Evolutionary conservation across 2,888 invertebrate genomes (phyloP), one percentile per base, ranked within the genome.

Genomic region (Odontocolon sp.): DNA sequence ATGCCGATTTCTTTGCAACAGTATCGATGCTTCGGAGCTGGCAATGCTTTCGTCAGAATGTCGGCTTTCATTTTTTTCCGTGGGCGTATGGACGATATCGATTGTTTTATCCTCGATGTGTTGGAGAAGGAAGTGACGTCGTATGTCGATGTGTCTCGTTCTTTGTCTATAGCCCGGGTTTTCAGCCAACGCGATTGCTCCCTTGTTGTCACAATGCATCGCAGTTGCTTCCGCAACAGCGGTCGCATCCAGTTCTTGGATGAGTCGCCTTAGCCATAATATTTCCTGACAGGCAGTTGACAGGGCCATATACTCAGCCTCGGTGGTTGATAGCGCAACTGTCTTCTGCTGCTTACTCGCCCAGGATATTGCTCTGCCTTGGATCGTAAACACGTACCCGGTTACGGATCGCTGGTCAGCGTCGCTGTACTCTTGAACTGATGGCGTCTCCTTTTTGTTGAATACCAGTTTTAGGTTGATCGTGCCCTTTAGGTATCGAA

Each of bases 351-450:
- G 72, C 61, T 79, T 75, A 21, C 79, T 80, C 8, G 47, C 42
- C 85, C 86, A 87, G 1, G 80, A 75, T 11, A 87, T 78, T 45
- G 83, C 61, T n/a, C 83, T 84, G 16, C 81, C 83, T 47, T 70
- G 71, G 16, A 80, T 52, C 6, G 64, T 80, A 56, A 83, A 85
- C 3, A 83, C 64, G 67, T 79, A 83, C 0, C 86, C 87, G 8
- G 82, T 82, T 3, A 80, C 80, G 4, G 85, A 85, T 42, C 74
- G 80, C 59, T 85, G 61, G 71, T 81, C 82, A 36, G 85, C 85
- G 75, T 87, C 89, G 87, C 81, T 80, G 74, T 84, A 86, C n/a
- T 79, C 83, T 14, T 57, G 26, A 31, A 61, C 40, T 38, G 18
- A 8, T 1, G 38, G 16, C 8, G n/a, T 6, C 5, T 31, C 33